Percentiles rank a stretch among this genome's conserved stretches.
Conservation (phyloP, 2,888 invertebrate species). For the Heliconius erato region DNA sequence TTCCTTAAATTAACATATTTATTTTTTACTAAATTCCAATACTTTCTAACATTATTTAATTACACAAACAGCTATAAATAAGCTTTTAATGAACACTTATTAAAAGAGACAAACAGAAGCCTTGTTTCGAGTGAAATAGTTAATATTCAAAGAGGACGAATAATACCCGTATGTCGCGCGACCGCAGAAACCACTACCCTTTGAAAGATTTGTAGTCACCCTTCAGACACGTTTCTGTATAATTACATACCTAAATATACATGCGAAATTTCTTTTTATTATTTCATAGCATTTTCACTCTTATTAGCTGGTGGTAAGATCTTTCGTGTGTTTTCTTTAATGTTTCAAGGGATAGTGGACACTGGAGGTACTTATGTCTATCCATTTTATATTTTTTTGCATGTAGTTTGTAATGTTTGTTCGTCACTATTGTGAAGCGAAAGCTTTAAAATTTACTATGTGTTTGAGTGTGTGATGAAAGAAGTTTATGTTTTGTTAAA, state of each 20-base stretch:
- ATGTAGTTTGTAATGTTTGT: conserved; percentile 5
- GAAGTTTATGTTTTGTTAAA: neutral
- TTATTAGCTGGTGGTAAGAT: conserved; percentile 15
- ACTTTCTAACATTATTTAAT: neutral
- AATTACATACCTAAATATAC: conserved; percentile 30
- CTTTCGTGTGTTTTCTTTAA: neutral
- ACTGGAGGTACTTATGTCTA: neutral
- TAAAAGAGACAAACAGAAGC: conserved; percentile 30
- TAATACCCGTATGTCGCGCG: conserved; percentile 61
- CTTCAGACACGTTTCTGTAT: conserved; percentile 51
- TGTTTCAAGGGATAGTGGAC: conserved; percentile 20
- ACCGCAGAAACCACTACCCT: conserved; percentile 59
- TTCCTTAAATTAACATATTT: neutral
- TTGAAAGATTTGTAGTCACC: conserved; percentile 60
- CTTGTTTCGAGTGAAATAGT: conserved; percentile 42
- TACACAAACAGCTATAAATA: conserved; percentile 8
- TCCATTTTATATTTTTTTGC: conserved; percentile 28
- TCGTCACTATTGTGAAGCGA: conserved; percentile 4
- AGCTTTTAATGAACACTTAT: conserved; percentile 33
- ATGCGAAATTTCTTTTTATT: conserved; percentile 21
- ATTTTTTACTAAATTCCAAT: neutral
- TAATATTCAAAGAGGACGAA: conserved; percentile 57
- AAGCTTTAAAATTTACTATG: neutral
- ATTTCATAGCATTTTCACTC: conserved; percentile 3
- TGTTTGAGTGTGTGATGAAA: neutral